Evolutionary conservation across 2,797 vertebrate genomes (phyloP), one percentile per base, ranked within the genome.

Genomic region (Masticophis lateralis): DNA sequence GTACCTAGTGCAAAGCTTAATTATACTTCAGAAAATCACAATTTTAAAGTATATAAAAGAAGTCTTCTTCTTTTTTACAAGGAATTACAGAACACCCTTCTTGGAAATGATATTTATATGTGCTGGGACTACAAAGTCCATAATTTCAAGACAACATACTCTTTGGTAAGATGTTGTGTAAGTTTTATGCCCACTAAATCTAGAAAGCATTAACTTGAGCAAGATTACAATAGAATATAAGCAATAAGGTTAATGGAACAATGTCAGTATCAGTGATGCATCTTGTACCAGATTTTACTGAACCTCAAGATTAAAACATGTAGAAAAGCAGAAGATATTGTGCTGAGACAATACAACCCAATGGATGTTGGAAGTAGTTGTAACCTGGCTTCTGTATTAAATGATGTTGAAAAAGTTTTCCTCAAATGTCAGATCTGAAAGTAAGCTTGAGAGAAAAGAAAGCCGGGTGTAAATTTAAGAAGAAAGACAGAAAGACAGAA

Each of bases 361-460:
- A 3, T 25, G 91, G 87, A 28, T 7, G 25, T 92, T 92, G 22
- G 87, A 95, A 92, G 20, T 79, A 95, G 91, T 5, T 89, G 2
- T 5, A 93, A 6, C 55, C 92, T 93, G 20, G 91, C 91, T 93
- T 14, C 10, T 92, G 92, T 27, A 79, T 87, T 91, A 92, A 90
- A 90, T 87, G 86, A 57, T n/a, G 28, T 7, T 0, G 56, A 66
- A 57, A 47, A 92, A 94, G 86, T 0, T 9, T 32, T 4, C 57
- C n/a, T 43, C 59, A 2, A 91, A 57, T 0, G 0, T 25, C 90
- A 1, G 4, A 2, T 90, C 92, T 27, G 8, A 5, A 95, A 0
- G n/a, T 91, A 61, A 10, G 87, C 60, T 55, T 91, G 90, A 61
- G 1, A 89, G 66, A 0, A 7, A 59, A 43, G 0, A 0, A 92